A percentile compares a stretch with the other conserved stretches of the same genome.
Evolutionary conservation across 2,888 invertebrate genomes (phyloP).

Genomic region (Hymenopus coronatus): DNA sequence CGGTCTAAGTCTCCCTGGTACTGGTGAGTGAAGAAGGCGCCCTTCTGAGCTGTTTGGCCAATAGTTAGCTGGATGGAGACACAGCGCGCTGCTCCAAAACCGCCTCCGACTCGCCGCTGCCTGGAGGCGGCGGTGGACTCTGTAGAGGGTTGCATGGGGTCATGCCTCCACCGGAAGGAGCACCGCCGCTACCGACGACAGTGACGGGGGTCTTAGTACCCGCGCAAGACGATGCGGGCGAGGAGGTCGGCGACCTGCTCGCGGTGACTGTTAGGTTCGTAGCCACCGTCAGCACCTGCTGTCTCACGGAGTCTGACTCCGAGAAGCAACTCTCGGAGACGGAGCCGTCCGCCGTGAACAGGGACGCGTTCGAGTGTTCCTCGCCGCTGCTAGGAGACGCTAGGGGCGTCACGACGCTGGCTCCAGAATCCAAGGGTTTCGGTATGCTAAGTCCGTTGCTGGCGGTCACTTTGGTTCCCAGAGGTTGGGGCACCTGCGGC

Average conservation of each 20-base stretch:
- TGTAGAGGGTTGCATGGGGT: not conserved
- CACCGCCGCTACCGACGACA: not conserved
- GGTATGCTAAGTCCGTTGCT: conserved; percentile 7
- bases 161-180: not conserved
- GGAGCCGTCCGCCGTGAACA: conserved; percentile 39
- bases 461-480: conserved; percentile 9
- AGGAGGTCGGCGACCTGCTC: conserved; percentile 18
- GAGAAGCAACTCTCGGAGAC: conserved; percentile 38
- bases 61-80: conserved; percentile 33
- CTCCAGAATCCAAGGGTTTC: not conserved
- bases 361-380: conserved; percentile 40
- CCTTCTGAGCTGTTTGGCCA: conserved; percentile 15
- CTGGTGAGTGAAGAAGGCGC: not conserved
- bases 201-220: conserved; percentile 10
- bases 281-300: conserved; percentile 28
- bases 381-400: conserved; percentile 36
- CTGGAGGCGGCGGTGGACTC: not conserved
- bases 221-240: conserved; percentile 18
- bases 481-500: not conserved
- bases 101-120: not conserved
- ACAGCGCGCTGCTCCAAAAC: conserved; percentile 26
- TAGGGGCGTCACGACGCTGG: conserved; percentile 15
- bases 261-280: conserved; percentile 27
- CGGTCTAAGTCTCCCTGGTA: conserved; percentile 1
- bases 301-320: conserved; percentile 27